Evolutionary conservation across 30 jellyfish, hydroid and myxozoan genomes (phyloP).

Genomic region (Catostylus mosaicus): DNA sequence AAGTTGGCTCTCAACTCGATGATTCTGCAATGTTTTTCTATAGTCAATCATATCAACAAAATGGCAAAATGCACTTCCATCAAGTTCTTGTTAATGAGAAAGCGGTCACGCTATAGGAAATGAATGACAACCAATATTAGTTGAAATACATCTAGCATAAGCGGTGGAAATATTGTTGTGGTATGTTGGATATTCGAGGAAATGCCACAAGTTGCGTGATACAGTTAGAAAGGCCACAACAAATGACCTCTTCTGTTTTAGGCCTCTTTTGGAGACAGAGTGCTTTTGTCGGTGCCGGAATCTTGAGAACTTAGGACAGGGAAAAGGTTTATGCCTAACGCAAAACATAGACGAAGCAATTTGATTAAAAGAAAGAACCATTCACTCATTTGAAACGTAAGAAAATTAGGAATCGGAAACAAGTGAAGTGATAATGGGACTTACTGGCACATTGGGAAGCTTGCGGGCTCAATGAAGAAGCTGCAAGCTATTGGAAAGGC

Average conservation of each 20-base stretch:
- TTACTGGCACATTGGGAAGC: too few species aligned
- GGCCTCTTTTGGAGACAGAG: not conserved
- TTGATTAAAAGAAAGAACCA: too few species aligned
- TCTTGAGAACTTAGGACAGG: not conserved
- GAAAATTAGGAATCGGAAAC: too few species aligned
- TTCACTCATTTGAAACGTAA: too few species aligned
- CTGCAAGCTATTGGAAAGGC: too few species aligned
- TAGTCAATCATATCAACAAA: too few species aligned
- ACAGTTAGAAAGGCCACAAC: conserved; percentile 9
- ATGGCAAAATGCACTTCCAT: too few species aligned
- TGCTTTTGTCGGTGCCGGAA: conserved; percentile 12
- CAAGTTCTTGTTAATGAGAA: too few species aligned
- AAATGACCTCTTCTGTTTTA: not conserved
- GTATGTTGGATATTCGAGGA: conserved; percentile 15
- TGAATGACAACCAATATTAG: not conserved
- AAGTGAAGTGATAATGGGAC: too few species aligned
- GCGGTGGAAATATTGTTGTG: not conserved
- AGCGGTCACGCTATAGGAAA: not conserved
- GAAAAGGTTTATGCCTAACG: not conserved
- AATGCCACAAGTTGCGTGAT: conserved; percentile 39
- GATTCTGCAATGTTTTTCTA: too few species aligned
- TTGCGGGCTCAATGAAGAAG: too few species aligned
- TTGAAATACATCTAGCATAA: not conserved
- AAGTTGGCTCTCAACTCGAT: too few species aligned
- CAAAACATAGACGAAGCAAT: not conserved